phyloP scores from a whole-genome alignment of 1,140 invertebrate genomes.

The Frieseomelitta varia region DNA sequence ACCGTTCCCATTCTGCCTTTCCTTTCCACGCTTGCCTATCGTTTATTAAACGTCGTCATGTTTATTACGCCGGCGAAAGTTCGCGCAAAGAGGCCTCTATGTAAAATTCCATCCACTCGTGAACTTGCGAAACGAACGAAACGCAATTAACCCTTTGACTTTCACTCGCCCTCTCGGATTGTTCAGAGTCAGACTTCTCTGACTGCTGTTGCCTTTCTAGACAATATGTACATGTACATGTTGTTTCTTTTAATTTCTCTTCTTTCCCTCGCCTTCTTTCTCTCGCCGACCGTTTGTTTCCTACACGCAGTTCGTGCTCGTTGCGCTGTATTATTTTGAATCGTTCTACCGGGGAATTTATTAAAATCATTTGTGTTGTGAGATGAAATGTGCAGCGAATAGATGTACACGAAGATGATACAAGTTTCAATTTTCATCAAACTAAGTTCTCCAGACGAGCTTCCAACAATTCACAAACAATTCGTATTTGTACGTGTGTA shows the following conservation, averaged over 20 bases:
- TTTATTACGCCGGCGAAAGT: neutral
- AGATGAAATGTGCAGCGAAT: no score
- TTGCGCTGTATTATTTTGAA: neutral
- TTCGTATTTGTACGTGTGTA: no score
- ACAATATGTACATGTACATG: neutral
- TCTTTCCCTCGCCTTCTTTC: no score
- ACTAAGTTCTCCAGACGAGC: no score
- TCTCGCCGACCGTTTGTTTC: neutral
- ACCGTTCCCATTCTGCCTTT: neutral
- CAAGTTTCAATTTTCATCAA: no score
- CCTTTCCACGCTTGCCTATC: neutral
- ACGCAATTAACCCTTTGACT: slow-evolving; percentile 10
- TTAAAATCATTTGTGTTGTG: no score
- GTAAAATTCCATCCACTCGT: neutral
- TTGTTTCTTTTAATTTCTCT: no score
- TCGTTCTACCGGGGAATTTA: neutral
- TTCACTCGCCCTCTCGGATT: neutral
- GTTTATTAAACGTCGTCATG: neutral
- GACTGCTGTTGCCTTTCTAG: neutral
- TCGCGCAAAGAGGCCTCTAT: neutral
- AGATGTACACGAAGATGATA: no score
- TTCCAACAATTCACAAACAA: no score
- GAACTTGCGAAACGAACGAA: neutral
- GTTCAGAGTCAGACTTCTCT: neutral
- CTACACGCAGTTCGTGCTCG: neutral